A percentile compares a stretch with the other conserved stretches of the same genome.
Evolutionary conservation across 2,797 vertebrate species (phyloP).

Genomic region (Anniella stebbinsi): DNA sequence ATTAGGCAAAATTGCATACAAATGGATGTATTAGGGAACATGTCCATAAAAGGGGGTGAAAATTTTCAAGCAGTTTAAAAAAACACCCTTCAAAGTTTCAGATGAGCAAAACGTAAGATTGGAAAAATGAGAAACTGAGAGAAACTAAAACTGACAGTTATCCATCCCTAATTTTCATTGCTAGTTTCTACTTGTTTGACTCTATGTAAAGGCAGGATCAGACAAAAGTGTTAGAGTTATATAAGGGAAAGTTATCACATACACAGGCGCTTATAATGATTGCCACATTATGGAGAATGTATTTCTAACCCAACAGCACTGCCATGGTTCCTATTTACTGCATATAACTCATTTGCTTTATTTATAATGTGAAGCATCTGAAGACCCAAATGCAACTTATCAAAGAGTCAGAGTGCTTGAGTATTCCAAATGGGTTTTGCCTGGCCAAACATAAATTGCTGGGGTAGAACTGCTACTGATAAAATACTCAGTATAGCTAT

Average conservation of each 20-base stretch:
- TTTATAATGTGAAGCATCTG: conserved; percentile 32
- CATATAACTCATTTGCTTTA: conserved; percentile 40
- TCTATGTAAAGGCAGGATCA: neutral
- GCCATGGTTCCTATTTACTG: conserved; percentile 24
- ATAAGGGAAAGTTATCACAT: conserved; percentile 16
- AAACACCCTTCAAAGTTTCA: too few relatives aligned
- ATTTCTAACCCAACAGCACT: conserved; percentile 49
- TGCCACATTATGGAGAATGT: conserved; percentile 21
- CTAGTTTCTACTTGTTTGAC: neutral
- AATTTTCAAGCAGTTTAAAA: too few relatives aligned
- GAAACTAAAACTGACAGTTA: too few relatives aligned
- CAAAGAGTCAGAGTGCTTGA: conserved; percentile 48
- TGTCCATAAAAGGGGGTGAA: too few relatives aligned
- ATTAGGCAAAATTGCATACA: too few relatives aligned
- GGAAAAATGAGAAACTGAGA: too few relatives aligned
- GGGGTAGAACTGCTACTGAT: conserved; percentile 50
- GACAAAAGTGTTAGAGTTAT: conserved; percentile 38
- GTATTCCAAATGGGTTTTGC: conserved; percentile 52
- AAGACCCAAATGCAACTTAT: conserved; percentile 45
- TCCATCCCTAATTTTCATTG: neutral
- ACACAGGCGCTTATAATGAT: conserved; percentile 27
- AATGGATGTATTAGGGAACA: too few relatives aligned
- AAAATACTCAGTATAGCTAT: conserved; percentile 57
- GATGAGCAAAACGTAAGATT: too few relatives aligned
- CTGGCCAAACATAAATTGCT: conserved; percentile 31